These are phyloP conservation scores for Neostethus bicornis DNA, from an alignment of 2,797 vertebrate genomes.

Conservation along the genomic window DNA sequence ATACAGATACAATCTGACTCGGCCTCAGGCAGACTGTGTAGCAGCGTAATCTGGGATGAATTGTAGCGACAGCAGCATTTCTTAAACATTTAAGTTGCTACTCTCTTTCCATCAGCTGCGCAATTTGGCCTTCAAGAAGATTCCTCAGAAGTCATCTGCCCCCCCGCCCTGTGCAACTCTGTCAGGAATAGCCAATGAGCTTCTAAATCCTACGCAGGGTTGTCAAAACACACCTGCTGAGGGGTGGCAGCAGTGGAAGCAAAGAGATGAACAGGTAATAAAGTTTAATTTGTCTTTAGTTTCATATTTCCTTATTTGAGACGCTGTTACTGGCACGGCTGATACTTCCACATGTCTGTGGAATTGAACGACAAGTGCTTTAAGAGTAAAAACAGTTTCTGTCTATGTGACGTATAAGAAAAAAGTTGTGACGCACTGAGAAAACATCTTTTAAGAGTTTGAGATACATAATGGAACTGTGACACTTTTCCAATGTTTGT, in stretches of 20 bases:
- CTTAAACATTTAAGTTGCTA: neutral
- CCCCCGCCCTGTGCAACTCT: conserved; percentile 63
- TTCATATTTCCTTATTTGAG: too few relatives aligned
- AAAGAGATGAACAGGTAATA: conserved; percentile 91
- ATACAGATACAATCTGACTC: neutral
- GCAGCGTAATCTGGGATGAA: too few relatives aligned
- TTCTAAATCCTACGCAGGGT: conserved; percentile 68
- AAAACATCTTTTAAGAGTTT: too few relatives aligned
- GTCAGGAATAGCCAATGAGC: conserved; percentile 83
- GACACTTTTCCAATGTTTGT: neutral
- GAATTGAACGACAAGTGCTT: too few relatives aligned
- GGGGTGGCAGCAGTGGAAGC: conserved; percentile 93
- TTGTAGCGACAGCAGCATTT: neutral
- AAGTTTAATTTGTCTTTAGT: neutral
- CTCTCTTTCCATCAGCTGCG: conserved; percentile 81
- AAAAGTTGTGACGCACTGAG: too few relatives aligned
- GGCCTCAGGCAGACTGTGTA: neutral
- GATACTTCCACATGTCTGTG: too few relatives aligned
- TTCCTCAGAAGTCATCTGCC: conserved; percentile 87
- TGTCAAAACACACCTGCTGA: conserved; percentile 77
- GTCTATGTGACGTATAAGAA: too few relatives aligned
- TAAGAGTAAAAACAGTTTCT: too few relatives aligned
- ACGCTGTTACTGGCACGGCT: too few relatives aligned
- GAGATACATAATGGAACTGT: too few relatives aligned
- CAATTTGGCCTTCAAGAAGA: conserved; percentile 94